phyloP scores from a whole-genome alignment of 2,888 invertebrate genomes.

The Netelia melanura region DNA sequence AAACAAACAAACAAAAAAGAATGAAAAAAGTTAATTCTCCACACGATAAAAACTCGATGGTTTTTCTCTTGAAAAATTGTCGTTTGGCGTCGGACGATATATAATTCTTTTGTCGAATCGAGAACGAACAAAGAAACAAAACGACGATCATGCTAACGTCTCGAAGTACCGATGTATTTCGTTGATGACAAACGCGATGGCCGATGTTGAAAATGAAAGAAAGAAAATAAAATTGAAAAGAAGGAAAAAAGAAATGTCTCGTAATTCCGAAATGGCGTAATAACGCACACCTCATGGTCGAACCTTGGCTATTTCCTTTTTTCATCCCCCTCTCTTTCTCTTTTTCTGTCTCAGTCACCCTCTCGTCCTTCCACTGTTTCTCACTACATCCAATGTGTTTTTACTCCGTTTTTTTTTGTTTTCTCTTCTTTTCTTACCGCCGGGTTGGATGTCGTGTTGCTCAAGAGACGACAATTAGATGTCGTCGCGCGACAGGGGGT shows the following conservation, averaged over 20 bases:
- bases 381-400: neutral
- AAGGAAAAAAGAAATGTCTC: neutral
- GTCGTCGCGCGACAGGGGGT: constrained; percentile 65
- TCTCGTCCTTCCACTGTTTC: neutral
- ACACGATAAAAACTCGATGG: neutral
- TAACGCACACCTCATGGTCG: constrained; percentile 44
- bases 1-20: too few relatives aligned
- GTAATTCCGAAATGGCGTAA: constrained; percentile 47
- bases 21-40: neutral
- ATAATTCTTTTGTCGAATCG: constrained; percentile 23
- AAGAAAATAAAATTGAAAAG: constrained; percentile 9
- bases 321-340: constrained; percentile 7
- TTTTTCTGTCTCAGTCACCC: constrained; percentile 6
- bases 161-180: too few relatives aligned
- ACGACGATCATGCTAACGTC: neutral
- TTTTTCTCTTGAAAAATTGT: neutral
- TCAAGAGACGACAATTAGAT: constrained; percentile 81
- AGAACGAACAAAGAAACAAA: neutral
- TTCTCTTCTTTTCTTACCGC: neutral
- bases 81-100: neutral
- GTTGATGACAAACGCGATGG: neutral
- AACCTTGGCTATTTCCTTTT: constrained; percentile 22
- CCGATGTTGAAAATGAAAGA: neutral
- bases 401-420: neutral
- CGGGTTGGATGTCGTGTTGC: constrained; percentile 42